phyloP scores from a whole-genome alignment of 2,797 vertebrate species.

The Nothura maculosa region DNA sequence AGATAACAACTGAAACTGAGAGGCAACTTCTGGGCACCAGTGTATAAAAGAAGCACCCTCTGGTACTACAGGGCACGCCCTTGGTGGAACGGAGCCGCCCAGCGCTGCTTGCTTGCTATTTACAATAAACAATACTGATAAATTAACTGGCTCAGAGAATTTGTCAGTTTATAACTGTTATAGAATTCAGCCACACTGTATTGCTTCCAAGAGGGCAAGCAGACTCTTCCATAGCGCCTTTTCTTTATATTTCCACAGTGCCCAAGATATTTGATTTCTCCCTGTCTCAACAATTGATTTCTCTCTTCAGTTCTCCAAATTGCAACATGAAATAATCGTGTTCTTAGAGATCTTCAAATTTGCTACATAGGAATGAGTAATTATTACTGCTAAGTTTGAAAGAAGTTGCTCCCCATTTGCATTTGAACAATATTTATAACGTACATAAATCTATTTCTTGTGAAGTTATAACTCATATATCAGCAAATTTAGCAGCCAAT shows the following conservation, averaged over 20 bases:
- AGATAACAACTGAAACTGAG: no score
- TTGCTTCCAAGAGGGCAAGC: background rate
- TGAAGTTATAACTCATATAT: background rate
- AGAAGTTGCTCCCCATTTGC: background rate
- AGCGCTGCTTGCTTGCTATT: no score
- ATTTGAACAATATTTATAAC: background rate
- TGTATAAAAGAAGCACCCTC: no score
- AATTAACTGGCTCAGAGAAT: no score
- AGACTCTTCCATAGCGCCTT: background rate
- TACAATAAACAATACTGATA: no score
- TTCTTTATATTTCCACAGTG: background rate
- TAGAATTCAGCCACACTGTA: rapidly evolving
- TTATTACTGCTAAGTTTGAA: background rate
- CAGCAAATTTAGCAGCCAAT: background rate
- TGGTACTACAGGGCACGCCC: no score
- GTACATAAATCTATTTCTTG: background rate
- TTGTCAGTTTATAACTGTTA: no score
- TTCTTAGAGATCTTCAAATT: background rate
- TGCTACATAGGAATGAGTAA: background rate
- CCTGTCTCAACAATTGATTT: background rate
- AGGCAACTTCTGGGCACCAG: no score
- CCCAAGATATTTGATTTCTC: background rate
- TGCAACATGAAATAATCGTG: background rate
- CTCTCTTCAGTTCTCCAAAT: background rate
- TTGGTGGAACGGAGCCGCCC: no score